phyloP scores from a whole-genome alignment of 1,140 invertebrate species.

The Drosophila kepulauana region DNA sequence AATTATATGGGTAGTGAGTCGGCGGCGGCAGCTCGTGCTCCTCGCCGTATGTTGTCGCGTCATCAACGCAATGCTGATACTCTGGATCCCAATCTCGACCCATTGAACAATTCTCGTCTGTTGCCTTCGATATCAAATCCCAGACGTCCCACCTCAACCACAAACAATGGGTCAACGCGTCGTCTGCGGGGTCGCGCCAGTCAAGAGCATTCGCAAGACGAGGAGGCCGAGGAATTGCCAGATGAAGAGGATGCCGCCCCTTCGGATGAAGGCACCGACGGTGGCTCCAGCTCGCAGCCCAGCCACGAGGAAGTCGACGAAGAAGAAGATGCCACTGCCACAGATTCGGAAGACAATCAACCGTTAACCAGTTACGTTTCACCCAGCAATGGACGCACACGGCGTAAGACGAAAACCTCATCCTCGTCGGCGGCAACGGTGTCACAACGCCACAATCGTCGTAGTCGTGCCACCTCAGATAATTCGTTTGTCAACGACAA shows the following conservation, averaged over 20 bases:
- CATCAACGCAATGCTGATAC: slow-evolving; percentile 83
- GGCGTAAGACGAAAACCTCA: slow-evolving; percentile 57
- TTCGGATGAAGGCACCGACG: slow-evolving; percentile 77
- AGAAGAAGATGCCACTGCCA: slow-evolving; percentile 67
- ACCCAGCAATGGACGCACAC: slow-evolving; percentile 57
- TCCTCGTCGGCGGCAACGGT: slow-evolving; percentile 40
- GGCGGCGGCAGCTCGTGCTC: slow-evolving; percentile 46
- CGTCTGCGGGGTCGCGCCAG: slow-evolving; percentile 68
- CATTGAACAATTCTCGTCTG: slow-evolving; percentile 61
- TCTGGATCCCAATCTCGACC: slow-evolving; percentile 78
- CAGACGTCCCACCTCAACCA: slow-evolving; percentile 76
- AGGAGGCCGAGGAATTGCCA: slow-evolving; percentile 37
- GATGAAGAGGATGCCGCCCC: slow-evolving; percentile 68
- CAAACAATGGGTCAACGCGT: slow-evolving; percentile 60
- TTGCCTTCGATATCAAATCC: slow-evolving; percentile 51
- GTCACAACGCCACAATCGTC: slow-evolving; percentile 42
- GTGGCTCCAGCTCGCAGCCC: slow-evolving; percentile 67
- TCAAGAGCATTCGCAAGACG: slow-evolving; percentile 67
- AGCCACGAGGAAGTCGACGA: slow-evolving; percentile 59
- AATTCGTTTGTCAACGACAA: slow-evolving; percentile 59
- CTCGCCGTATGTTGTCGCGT: slow-evolving; percentile 76
- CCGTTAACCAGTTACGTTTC: slow-evolving; percentile 85
- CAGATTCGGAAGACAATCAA: slow-evolving; percentile 86
- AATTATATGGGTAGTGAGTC: slow-evolving; percentile 77
- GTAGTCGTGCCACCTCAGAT: slow-evolving; percentile 57